A percentile compares a stretch with the other conserved stretches of the same genome.
Conservation (phyloP, 1,140 invertebrate species). For the Colletes gigas region DNA sequence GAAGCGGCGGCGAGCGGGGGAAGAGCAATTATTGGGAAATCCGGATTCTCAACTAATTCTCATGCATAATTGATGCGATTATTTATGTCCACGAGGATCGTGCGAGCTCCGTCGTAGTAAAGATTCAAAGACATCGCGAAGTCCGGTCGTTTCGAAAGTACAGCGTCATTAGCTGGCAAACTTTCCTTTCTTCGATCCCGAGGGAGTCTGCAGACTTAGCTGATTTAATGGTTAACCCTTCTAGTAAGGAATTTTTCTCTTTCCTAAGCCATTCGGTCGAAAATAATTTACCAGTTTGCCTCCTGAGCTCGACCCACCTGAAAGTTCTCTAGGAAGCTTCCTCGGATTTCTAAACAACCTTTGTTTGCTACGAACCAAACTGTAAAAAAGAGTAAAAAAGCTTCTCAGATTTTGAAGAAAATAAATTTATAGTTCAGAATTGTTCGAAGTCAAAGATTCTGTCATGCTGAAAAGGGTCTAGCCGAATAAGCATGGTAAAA, state of each 20-base stretch:
- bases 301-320: neutral
- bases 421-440: no score
- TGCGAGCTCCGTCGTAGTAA: constrained; percentile 24
- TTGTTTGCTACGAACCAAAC: no score
- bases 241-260: constrained; percentile 53
- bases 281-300: constrained; percentile 37
- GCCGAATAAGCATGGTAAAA: no score
- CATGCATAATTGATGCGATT: constrained; percentile 4
- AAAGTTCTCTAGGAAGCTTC: constrained; percentile 13
- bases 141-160: constrained; percentile 57
- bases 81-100: constrained; percentile 38
- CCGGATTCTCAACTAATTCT: constrained; percentile 1
- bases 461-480: no score
- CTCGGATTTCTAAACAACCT: neutral
- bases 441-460: no score
- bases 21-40: neutral
- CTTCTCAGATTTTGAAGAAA: no score
- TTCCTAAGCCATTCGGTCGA: constrained; percentile 4
- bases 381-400: no score
- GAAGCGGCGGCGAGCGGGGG: neutral
- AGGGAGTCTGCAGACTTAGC: constrained; percentile 50
- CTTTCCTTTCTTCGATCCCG: constrained; percentile 47
- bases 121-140: constrained; percentile 32
- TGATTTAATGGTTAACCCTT: constrained; percentile 58
- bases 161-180: constrained; percentile 62